Percentiles rank a stretch among this genome's conserved stretches.
phyloP scores from a whole-genome alignment of 2,888 invertebrate species.

The Cosmia trapezina region DNA sequence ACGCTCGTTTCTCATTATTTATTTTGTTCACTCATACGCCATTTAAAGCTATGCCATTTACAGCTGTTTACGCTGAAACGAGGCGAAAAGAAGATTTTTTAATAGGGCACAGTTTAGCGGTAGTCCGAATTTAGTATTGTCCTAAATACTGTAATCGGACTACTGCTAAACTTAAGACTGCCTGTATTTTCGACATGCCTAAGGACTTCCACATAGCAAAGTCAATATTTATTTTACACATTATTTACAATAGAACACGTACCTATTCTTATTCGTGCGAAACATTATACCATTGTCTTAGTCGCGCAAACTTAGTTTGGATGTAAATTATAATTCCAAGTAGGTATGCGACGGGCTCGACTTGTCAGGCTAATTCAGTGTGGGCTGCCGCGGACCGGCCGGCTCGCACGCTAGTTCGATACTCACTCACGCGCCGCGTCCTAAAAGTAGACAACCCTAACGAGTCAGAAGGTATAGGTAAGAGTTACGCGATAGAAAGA shows the following conservation, averaged over 20 bases:
- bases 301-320: constrained; percentile 39
- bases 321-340: constrained; percentile 22
- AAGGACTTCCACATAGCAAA: constrained; percentile 29
- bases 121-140: too few species aligned
- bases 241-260: constrained; percentile 31
- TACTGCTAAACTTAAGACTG: constrained; percentile 13
- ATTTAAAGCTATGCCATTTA: constrained; percentile 8
- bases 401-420: too few species aligned
- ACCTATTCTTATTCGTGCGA: constrained; percentile 2
- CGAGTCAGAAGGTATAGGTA: too few species aligned
- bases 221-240: constrained; percentile 26
- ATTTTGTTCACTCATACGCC: not conserved
- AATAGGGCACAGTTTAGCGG: not conserved
- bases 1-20: not conserved
- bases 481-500: too few species aligned
- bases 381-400: too few species aligned
- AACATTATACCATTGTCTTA: constrained; percentile 45
- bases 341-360: too few species aligned
- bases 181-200: constrained; percentile 22
- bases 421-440: too few species aligned
- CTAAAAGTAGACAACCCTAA: too few species aligned
- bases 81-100: not conserved
- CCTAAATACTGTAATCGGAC: not conserved
- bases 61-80: not conserved
- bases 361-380: too few species aligned